A percentile compares a stretch with the other conserved stretches of the same genome.
Conservation (phyloP, 2,797 vertebrate genomes). For the Gila robusta region DNA sequence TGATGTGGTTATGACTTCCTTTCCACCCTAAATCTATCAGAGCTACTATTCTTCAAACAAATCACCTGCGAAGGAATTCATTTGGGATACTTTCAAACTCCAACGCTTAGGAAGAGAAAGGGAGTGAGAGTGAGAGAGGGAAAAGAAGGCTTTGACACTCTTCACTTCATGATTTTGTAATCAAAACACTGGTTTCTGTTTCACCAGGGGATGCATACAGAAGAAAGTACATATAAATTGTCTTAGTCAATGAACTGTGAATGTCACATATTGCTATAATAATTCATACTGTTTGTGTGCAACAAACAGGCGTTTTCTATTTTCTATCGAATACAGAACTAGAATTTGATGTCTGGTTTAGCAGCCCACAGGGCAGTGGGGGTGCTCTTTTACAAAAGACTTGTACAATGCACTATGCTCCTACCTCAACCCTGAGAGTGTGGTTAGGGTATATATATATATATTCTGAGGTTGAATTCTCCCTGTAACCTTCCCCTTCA, state of each 20-base stretch:
- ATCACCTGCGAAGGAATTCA: conserved; percentile 50
- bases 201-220: conserved; percentile 1
- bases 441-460: conserved; percentile 27
- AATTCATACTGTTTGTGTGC: conserved; percentile 1
- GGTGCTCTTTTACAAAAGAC: conserved; percentile 38
- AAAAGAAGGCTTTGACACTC: conserved; percentile 19
- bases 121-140: conserved; percentile 8
- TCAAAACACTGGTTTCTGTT: conserved; percentile 13
- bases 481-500: conserved; percentile 40
- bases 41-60: conserved; percentile 52
- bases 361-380: conserved; percentile 12
- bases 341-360: conserved; percentile 26
- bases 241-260: conserved; percentile 15
- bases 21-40: conserved; percentile 63
- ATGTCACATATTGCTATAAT: conserved; percentile 33
- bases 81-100: conserved; percentile 55
- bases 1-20: conserved; percentile 64
- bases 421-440: conserved; percentile 26
- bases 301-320: not conserved
- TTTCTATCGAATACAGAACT: conserved; percentile 10
- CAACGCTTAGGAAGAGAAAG: conserved; percentile 50
- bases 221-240: conserved; percentile 14
- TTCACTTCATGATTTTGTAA: conserved; percentile 33
- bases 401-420: conserved; percentile 24
- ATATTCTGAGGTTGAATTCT: conserved; percentile 44